phyloP scores from a whole-genome alignment of 2,888 invertebrate species.

The Amphipyra berbera region DNA sequence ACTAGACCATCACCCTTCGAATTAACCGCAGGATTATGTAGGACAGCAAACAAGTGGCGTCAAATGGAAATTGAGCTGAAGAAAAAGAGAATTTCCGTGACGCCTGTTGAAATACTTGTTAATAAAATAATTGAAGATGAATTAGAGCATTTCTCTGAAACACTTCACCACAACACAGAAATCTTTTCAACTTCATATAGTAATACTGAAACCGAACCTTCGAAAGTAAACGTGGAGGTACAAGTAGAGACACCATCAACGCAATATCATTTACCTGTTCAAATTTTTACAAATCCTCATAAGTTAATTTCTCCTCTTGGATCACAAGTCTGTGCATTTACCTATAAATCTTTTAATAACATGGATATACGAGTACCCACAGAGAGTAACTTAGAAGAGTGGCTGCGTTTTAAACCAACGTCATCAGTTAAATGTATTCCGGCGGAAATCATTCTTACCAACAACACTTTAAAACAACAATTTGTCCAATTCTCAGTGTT shows the following conservation, averaged over 20 bases:
- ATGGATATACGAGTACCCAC: conserved; percentile 22
- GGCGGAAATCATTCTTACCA: conserved; percentile 63
- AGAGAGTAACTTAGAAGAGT: conserved; percentile 53
- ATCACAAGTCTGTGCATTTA: conserved; percentile 60
- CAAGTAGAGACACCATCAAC: conserved; percentile 10
- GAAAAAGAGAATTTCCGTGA: conserved; percentile 31
- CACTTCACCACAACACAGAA: conserved; percentile 76
- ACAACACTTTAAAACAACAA: conserved; percentile 65
- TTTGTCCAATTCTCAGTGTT: conserved; percentile 70
- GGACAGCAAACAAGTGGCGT: conserved; percentile 76
- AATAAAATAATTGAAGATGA: conserved; percentile 29
- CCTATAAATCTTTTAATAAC: conserved; percentile 40
- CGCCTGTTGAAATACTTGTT: neutral
- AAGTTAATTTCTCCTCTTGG: conserved; percentile 69
- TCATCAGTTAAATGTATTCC: conserved; percentile 67
- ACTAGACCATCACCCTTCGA: conserved; percentile 77
- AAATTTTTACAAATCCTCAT: conserved; percentile 72
- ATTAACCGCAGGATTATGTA: conserved; percentile 70
- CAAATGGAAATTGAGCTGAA: conserved; percentile 51
- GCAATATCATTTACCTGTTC: conserved; percentile 62
- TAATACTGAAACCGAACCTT: conserved; percentile 10
- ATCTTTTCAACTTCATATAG: conserved; percentile 39
- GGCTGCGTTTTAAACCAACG: conserved; percentile 59
- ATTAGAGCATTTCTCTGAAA: conserved; percentile 46
- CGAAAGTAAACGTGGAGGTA: conserved; percentile 50